These are phyloP conservation scores for Eremobia ochroleuca DNA, from an alignment of 2,888 invertebrate species.

Conservation along the genomic window DNA sequence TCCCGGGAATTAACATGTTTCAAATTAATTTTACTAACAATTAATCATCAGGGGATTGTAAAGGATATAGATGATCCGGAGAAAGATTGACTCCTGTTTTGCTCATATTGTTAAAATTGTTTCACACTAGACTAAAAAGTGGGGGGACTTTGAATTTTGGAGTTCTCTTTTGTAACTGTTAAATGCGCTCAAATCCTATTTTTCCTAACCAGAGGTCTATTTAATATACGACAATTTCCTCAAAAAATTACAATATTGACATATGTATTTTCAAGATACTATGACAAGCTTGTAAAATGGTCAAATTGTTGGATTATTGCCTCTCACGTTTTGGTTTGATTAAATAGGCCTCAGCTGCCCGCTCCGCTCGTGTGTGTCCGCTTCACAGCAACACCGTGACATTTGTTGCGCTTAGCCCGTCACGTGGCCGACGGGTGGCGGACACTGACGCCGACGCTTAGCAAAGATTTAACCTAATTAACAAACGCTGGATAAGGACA, in stretches of 20 bases:
- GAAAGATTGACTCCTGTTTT: neutral
- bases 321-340: neutral
- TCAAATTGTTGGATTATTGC: neutral
- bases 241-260: neutral
- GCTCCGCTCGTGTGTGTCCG: slow-evolving; percentile 22
- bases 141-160: neutral
- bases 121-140: neutral
- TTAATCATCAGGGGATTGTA: neutral
- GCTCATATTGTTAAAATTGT: neutral
- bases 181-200: too few relatives aligned
- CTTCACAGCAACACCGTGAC: slow-evolving; percentile 33
- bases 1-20: neutral
- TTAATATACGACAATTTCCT: neutral
- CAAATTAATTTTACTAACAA: neutral
- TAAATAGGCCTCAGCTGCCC: neutral
- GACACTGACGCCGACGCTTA: slow-evolving; percentile 46
- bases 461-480: slow-evolving; percentile 61
- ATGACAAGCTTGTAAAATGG: neutral
- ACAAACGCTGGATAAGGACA: slow-evolving; percentile 39
- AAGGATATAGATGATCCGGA: neutral
- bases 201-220: neutral
- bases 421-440: slow-evolving; percentile 48
- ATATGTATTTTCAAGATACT: neutral
- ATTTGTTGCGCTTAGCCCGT: slow-evolving; percentile 60
- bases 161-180: neutral